Percentiles rank a stretch among this genome's conserved stretches.
Evolutionary conservation across 2,888 invertebrate species (phyloP).

Genomic region (Cephus pulcher): DNA sequence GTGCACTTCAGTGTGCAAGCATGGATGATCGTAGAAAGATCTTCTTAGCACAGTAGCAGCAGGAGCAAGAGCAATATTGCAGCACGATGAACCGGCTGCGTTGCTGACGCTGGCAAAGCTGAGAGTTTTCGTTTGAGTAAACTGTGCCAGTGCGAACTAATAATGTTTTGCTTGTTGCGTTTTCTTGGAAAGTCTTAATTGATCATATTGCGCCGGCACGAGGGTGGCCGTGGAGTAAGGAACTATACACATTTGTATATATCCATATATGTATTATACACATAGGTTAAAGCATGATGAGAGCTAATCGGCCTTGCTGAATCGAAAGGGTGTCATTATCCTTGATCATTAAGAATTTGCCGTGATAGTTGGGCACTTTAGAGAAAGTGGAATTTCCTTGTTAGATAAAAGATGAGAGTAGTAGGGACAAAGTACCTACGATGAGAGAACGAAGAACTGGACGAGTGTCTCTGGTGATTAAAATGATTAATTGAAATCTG

Average conservation of each 20-base stretch:
- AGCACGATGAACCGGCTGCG: neutral
- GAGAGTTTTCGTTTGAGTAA: constrained; percentile 36
- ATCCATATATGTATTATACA: no score
- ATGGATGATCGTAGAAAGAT: neutral
- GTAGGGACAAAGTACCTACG: neutral
- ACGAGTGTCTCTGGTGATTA: neutral
- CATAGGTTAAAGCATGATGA: neutral
- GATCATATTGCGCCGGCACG: constrained; percentile 39
- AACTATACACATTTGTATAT: neutral
- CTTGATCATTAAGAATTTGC: neutral
- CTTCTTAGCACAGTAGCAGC: neutral
- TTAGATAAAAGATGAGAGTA: neutral
- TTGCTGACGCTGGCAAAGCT: neutral
- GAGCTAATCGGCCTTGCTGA: neutral
- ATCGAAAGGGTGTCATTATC: neutral
- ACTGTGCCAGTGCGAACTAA: constrained; percentile 56
- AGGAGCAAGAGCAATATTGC: neutral
- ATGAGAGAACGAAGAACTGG: neutral
- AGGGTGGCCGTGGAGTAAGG: neutral
- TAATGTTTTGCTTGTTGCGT: constrained; percentile 59
- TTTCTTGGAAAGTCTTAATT: constrained; percentile 61
- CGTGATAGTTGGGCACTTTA: neutral
- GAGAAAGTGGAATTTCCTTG: neutral
- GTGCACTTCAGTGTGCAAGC: neutral
- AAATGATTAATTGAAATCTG: neutral